A percentile compares a stretch with the other conserved stretches of the same genome.
These are phyloP conservation scores for Pangasius sanitwongsei DNA, from an alignment of 2,797 vertebrate species.

Conservation along the genomic window DNA sequence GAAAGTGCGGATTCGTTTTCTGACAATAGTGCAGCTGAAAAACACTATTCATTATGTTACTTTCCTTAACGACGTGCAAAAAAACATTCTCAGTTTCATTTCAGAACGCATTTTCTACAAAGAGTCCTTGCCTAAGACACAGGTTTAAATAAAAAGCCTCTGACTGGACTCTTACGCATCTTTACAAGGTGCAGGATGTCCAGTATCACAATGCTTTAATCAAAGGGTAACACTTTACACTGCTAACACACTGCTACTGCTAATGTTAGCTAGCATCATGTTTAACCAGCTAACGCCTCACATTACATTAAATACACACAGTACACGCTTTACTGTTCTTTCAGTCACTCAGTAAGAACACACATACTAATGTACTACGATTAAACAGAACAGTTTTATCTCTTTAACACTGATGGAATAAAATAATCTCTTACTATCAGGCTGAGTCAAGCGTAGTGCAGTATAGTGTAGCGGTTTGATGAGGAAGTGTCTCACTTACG, in stretches of 20 bases:
- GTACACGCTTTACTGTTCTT: background rate
- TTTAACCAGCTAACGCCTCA: background rate
- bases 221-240: background rate
- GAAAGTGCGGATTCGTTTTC: background rate
- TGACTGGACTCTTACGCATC: background rate
- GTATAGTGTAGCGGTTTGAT: no score
- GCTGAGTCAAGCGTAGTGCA: background rate
- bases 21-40: background rate
- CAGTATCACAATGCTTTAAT: no score
- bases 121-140: background rate
- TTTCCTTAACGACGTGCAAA: no score
- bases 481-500: constrained; percentile 5
- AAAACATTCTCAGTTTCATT: background rate
- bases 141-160: background rate
- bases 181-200: background rate
- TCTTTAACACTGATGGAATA: background rate
- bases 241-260: background rate
- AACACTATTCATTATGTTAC: background rate
- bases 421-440: background rate
- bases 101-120: background rate
- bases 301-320: background rate
- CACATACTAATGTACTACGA: background rate
- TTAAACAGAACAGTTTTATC: background rate
- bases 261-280: background rate
- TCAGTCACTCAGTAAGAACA: background rate